Percentiles rank a stretch among this genome's conserved stretches.
phyloP scores from a whole-genome alignment of 2,888 invertebrate species.

The Mythimna lalbum region DNA sequence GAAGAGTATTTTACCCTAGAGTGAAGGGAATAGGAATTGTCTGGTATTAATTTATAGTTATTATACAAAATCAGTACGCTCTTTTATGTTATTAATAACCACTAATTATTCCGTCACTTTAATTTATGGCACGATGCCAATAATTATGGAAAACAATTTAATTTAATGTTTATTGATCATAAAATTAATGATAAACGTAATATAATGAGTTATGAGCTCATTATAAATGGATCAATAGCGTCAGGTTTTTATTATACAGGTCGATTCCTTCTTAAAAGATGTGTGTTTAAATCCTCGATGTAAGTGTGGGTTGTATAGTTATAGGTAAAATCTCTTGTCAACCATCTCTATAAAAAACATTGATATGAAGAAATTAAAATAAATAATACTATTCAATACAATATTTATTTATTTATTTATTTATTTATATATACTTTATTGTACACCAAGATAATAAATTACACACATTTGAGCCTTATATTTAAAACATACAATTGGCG shows the following conservation, averaged over 20 bases:
- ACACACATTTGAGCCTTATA: too few species aligned
- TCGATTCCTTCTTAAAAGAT: neutral
- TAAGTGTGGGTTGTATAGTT: neutral
- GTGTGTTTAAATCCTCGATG: neutral
- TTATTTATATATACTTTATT: too few species aligned
- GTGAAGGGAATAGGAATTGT: neutral
- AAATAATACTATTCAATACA: too few species aligned
- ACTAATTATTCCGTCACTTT: conserved; percentile 39
- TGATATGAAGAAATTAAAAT: too few species aligned
- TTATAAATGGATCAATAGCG: conserved; percentile 19
- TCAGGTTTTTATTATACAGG: neutral
- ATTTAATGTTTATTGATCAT: conserved; percentile 46
- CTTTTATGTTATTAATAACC: conserved; percentile 14
- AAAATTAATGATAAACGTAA: conserved; percentile 34
- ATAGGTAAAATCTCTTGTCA: neutral
- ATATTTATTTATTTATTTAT: too few species aligned
- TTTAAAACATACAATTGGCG: too few species aligned
- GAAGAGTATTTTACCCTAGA: neutral
- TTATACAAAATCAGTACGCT: conserved; percentile 11
- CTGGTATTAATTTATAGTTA: neutral
- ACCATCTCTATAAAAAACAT: too few species aligned
- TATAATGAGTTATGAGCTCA: conserved; percentile 12
- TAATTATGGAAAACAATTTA: conserved; percentile 31
- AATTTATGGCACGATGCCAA: conserved; percentile 42
- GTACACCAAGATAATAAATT: too few species aligned